Conservation (phyloP, 2,888 invertebrate genomes). For the Aspidiotus destructor region DNA sequence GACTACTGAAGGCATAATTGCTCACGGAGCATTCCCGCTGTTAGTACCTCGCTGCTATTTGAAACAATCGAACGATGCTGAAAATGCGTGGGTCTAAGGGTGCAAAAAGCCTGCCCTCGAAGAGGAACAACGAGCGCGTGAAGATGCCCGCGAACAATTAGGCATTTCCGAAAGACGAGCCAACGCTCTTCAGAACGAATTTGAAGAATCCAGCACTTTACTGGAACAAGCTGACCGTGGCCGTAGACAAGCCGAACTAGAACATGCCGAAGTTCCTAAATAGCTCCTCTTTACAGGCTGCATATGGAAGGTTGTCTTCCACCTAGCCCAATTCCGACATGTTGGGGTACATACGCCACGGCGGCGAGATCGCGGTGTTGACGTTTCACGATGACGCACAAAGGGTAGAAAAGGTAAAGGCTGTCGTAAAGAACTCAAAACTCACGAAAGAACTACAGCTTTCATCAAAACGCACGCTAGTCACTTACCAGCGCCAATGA, state of each 20-base stretch:
- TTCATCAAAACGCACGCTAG: constrained; percentile 8
- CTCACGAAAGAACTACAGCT: neutral
- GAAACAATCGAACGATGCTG: too few relatives aligned
- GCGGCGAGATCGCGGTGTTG: neutral
- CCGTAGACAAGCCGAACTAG: constrained; percentile 95
- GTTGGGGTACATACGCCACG: neutral
- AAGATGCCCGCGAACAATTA: constrained; percentile 95
- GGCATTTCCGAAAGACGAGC: constrained; percentile 96
- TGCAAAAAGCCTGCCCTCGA: constrained; percentile 90
- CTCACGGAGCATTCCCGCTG: too few relatives aligned
- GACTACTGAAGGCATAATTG: too few relatives aligned
- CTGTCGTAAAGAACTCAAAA: too few relatives aligned
- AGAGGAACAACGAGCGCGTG: constrained; percentile 95
- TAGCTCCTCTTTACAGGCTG: too few relatives aligned
- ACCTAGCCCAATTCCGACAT: neutral
- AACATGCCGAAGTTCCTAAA: constrained; percentile 93
- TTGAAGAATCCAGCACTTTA: constrained; percentile 94
- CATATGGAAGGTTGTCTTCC: neutral
- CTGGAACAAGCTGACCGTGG: constrained; percentile 97
- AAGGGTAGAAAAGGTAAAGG: neutral
- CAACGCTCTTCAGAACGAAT: constrained; percentile 93
- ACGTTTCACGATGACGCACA: neutral
- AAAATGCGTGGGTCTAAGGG: too few relatives aligned
- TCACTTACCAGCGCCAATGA: neutral
- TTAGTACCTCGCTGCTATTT: too few relatives aligned